Evolutionary conservation across 2,113 vertebrate genomes (phyloP), one percentile per base, ranked within the genome.

Genomic region (Nerophis lumbriciformis): DNA sequence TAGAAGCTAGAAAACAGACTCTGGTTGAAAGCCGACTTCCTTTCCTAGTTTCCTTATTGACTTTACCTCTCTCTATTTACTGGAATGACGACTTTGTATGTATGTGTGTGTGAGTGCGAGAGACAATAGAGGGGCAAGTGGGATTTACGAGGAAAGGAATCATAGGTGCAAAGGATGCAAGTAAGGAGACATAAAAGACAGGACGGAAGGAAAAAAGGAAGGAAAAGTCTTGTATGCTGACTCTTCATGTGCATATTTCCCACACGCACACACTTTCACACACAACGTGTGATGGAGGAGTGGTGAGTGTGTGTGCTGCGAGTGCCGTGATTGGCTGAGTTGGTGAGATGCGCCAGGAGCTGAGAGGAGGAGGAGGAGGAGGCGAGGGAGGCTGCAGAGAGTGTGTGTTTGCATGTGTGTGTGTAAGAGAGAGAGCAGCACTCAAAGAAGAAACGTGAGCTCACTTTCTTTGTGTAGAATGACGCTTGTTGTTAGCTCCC

Each of bases 311-410:
- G 69, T n/a, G 65, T 21, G 75, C 69, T 59, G 67, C 15, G 8
- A 81, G 85, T 73, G 14, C 66, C 65, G 49, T 81, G 85, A 85
- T 87, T 85, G 85, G 85, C 66, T 72, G 66, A 79, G 53, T 35
- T 49, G 52, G 49, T 51, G 50, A 83, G 80, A 84, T 86, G 82
- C 82, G 81, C 79, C 81, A 83, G 67, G 78, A 80, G 78, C 69
- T 47, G 66, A 78, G 72, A 73, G 76, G 74, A 79, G 72, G 78
- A 78, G 77, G 72, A 73, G 76, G 74, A 79, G 72, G 78, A 78
- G 77, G 77, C 75, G 76, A 77, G 76, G 77, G 79, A 71, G 68
- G 69, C 71, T 28, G 70, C 54, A 58, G 65, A 6, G 36, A 39
- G 53, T 58, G 72, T 53, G 53, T n/a, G 37, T 53, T 59, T 35